Conservation (phyloP, 2,888 invertebrate species). For the Trissoscelio sp. region DNA sequence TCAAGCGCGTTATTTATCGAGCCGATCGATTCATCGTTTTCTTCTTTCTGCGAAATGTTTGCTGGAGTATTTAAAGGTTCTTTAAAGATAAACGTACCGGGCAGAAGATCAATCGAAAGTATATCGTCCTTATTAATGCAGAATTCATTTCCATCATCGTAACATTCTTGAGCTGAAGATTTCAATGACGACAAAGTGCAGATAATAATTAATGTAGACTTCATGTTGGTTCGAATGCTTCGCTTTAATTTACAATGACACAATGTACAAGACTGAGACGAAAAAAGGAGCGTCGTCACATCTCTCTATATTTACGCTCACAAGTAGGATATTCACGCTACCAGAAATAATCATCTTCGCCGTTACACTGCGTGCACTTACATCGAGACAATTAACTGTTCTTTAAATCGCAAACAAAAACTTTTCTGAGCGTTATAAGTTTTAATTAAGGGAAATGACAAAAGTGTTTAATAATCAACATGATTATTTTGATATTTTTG, state of each 20-base stretch:
- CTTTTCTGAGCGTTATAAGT: conserved; percentile 35
- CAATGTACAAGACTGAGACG: conserved; percentile 32
- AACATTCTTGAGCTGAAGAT: conserved; percentile 75
- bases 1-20: conserved; percentile 87
- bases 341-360: conserved; percentile 78
- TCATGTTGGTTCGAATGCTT: conserved; percentile 36
- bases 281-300: conserved; percentile 65
- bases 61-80: too few relatives aligned
- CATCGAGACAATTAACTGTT: conserved; percentile 52
- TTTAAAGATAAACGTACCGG: conserved; percentile 86
- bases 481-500: conserved; percentile 17
- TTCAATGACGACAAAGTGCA: conserved; percentile 33
- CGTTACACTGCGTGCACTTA: conserved; percentile 71
- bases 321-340: conserved; percentile 71
- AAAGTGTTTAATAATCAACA: conserved; percentile 33
- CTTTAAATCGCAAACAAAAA: conserved; percentile 27
- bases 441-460: conserved; percentile 43
- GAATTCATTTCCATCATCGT: conserved; percentile 81
- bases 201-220: conserved; percentile 48
- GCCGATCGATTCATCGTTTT: conserved; percentile 83
- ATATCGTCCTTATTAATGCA: conserved; percentile 87
- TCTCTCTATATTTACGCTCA: conserved; percentile 54
- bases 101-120: conserved; percentile 88
- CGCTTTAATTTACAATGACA: conserved; percentile 42
- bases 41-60: too few relatives aligned